Evolutionary conservation across 2,888 invertebrate genomes (phyloP).

Genomic region (Keiferia lycopersicella): DNA sequence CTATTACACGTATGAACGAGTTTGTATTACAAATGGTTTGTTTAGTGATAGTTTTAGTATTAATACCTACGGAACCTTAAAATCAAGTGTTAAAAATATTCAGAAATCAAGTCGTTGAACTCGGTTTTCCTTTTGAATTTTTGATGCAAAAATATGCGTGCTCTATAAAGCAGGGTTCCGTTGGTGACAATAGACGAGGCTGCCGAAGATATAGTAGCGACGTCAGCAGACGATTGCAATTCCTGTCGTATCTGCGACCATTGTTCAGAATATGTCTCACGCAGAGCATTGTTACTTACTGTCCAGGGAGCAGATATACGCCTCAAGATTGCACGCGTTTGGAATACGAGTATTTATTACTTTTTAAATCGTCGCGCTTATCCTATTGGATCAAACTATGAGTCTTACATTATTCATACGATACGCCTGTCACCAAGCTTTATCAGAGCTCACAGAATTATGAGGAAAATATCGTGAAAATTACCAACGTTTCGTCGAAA

Average conservation of each 20-base stretch:
- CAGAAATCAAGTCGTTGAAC: slow-evolving; percentile 62
- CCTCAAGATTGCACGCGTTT: slow-evolving; percentile 65
- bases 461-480: slow-evolving; percentile 4
- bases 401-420: slow-evolving; percentile 8
- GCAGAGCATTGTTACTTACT: slow-evolving; percentile 68
- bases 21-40: too few species aligned
- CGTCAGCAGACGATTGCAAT: slow-evolving; percentile 71
- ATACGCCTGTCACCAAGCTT: not conserved
- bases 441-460: not conserved
- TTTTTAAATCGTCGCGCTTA: slow-evolving; percentile 1
- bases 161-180: slow-evolving; percentile 50
- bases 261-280: slow-evolving; percentile 78
- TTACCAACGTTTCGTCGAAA: slow-evolving; percentile 1
- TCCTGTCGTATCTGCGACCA: slow-evolving; percentile 70
- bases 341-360: slow-evolving; percentile 41
- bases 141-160: slow-evolving; percentile 56
- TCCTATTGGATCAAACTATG: not conserved
- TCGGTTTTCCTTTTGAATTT: slow-evolving; percentile 43
- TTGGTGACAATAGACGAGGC: slow-evolving; percentile 60
- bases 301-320: slow-evolving; percentile 63
- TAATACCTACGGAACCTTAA: too few species aligned
- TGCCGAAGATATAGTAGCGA: slow-evolving; percentile 51
- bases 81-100: too few species aligned
- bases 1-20: too few species aligned
- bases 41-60: too few species aligned